Evolutionary conservation across 1,140 invertebrate genomes (phyloP).

Genomic region (Leguminivora glycinivorella): DNA sequence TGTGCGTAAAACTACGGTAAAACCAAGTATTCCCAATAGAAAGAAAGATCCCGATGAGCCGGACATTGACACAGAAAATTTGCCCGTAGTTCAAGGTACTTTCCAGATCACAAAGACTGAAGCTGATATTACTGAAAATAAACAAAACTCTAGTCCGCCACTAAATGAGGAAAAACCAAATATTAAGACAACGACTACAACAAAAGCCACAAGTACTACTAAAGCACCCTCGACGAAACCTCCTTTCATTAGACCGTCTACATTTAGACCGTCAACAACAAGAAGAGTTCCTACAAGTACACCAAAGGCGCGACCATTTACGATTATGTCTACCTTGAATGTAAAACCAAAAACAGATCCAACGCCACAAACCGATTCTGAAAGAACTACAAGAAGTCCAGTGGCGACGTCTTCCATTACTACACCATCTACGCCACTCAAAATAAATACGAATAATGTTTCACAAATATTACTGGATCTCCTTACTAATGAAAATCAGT

Average conservation of each 20-base stretch:
- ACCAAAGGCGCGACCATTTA: slow-evolving; percentile 59
- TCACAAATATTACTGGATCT: slow-evolving; percentile 67
- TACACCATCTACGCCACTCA: slow-evolving; percentile 48
- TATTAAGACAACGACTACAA: slow-evolving; percentile 57
- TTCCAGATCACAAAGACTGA: slow-evolving; percentile 82
- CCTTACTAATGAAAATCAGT: slow-evolving; percentile 70
- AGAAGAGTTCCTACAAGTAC: slow-evolving; percentile 55
- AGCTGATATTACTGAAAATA: slow-evolving; percentile 81
- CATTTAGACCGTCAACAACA: slow-evolving; percentile 62
- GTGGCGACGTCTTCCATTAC: slow-evolving; percentile 46
- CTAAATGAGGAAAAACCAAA: slow-evolving; percentile 65
- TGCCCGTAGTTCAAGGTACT: slow-evolving; percentile 80
- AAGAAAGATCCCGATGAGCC: slow-evolving; percentile 75
- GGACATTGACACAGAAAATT: slow-evolving; percentile 78
- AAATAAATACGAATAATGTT: slow-evolving; percentile 64
- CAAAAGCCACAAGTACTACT: slow-evolving; percentile 60
- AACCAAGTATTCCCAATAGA: slow-evolving; percentile 62
- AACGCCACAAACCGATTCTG: slow-evolving; percentile 66
- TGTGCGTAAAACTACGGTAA: slow-evolving; percentile 76
- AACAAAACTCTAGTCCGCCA: slow-evolving; percentile 63
- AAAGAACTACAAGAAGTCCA: slow-evolving; percentile 66
- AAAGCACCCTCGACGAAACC: slow-evolving; percentile 41
- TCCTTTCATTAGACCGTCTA: slow-evolving; percentile 54
- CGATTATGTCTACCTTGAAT: slow-evolving; percentile 74
- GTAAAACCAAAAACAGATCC: slow-evolving; percentile 64